Evolutionary conservation across 1,140 invertebrate species (phyloP), one percentile per base, ranked within the genome.

Genomic region (Macrosteles quadrilineatus): DNA sequence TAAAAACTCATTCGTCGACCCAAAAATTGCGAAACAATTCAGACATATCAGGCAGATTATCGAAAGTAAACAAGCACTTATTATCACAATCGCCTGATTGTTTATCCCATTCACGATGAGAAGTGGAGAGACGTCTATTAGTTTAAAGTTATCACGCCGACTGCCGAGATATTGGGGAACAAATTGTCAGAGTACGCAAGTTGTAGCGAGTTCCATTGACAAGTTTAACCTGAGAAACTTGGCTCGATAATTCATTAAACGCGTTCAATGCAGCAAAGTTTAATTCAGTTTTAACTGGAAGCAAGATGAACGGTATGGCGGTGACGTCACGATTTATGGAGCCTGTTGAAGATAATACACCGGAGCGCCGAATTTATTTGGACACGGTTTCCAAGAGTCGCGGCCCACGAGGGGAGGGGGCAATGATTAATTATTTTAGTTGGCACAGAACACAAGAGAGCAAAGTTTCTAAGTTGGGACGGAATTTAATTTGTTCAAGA

Each of bases 321-420:
- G 47, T 50, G 47, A 50, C 47, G 47, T 50, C 47, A 50, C 47
- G n/a, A 50, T 50, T 50, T 50, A 50, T 50, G 47, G 47, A 3
- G n/a, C 6, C 47, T 19, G 14, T 50, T 50, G 47, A 50, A 50
- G 47, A 50, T 50, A 50, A 50, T 50, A 50, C 21, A 21, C 47
- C 47, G 21, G 4, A 9, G 47, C 4, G n/a, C 4, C 4, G 21
- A 19, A 50, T 50, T 50, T 50, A 50, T 50, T 50, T 3, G 47
- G 14, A 21, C 47, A 19, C 47, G n/a, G 14, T 50, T 50, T 50
- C 4, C 47, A 21, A 50, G 47, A 4, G 6, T 4, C 21, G 47
- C 47, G 14, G 4, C 32, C 32, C 4, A 9, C 47, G n/a, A 50
- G 4, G 47, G 47, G n/a, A 21, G 47, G 47, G 6, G 47, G 21